These are phyloP conservation scores for Macroglossus sobrinus DNA, from an alignment of 2,113 vertebrate genomes.

Conservation along the genomic window DNA sequence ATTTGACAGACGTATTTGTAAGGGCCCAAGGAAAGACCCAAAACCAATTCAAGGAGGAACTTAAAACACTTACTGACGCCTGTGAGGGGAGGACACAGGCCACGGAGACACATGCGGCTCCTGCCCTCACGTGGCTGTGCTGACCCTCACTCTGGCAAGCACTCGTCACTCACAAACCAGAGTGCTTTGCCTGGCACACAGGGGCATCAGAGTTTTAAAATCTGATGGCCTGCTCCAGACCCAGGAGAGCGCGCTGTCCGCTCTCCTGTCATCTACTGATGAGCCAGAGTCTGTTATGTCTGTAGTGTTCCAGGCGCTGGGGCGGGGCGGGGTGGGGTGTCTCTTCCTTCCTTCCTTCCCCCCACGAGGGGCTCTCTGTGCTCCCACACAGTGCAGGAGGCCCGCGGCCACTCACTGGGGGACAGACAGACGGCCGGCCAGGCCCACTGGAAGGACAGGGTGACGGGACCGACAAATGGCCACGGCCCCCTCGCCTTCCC, in stretches of 20 bases:
- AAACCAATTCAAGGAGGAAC: not conserved
- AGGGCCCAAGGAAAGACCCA: not conserved
- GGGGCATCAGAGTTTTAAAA: not conserved
- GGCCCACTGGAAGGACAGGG: not conserved
- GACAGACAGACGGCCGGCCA: not conserved
- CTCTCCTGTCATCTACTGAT: no score
- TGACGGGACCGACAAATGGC: no score
- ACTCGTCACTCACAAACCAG: not conserved
- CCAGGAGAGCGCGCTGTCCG: not conserved
- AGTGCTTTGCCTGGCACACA: not conserved
- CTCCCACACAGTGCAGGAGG: not conserved
- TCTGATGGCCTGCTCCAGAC: not conserved
- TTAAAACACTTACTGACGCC: not conserved
- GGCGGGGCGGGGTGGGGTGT: not conserved
- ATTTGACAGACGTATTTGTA: not conserved
- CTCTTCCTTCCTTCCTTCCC: not conserved
- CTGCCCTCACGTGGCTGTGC: not conserved
- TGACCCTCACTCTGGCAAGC: not conserved
- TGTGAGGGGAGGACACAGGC: rapidly evolving
- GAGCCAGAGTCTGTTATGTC: no score
- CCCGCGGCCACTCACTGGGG: not conserved
- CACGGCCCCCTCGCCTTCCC: not conserved
- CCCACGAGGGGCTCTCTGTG: not conserved
- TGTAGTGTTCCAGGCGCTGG: rapidly evolving
- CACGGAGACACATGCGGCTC: not conserved